Conservation (phyloP, 2,113 vertebrate genomes). For the Vanacampus margaritifer region DNA sequence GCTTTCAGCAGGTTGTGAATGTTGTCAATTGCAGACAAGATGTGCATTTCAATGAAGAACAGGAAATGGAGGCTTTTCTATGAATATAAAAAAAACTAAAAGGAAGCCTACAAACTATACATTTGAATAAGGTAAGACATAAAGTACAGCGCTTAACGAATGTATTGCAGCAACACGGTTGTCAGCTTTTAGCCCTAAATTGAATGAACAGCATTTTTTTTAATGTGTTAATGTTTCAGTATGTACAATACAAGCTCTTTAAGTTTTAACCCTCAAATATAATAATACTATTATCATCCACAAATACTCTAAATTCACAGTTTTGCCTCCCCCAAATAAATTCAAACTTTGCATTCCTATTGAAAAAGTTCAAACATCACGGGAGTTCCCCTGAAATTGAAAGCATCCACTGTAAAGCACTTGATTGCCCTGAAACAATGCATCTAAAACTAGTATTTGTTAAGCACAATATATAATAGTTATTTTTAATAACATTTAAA, state of each 20-base stretch:
- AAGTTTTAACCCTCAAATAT: background rate
- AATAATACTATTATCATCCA: background rate
- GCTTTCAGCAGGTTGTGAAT: slow-evolving; percentile 69
- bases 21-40: slow-evolving; percentile 69
- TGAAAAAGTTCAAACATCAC: background rate
- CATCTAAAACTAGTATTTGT: too few species aligned
- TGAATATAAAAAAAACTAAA: slow-evolving; percentile 37
- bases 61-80: slow-evolving; percentile 51
- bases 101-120: slow-evolving; percentile 27
- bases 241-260: background rate
- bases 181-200: background rate
- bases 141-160: background rate
- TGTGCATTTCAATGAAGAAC: slow-evolving; percentile 74
- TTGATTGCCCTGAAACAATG: too few species aligned
- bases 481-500: too few species aligned
- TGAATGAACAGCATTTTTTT: background rate
- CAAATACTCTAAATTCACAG: too few species aligned
- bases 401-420: too few species aligned
- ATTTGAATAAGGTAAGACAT: slow-evolving; percentile 27
- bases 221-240: background rate
- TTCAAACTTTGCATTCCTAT: background rate
- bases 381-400: too few species aligned
- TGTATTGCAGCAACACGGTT: background rate
- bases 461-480: too few species aligned
- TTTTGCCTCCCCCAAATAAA: too few species aligned